Evolutionary conservation across 2,113 vertebrate genomes (phyloP).

Genomic region (Tyrannus savana): DNA sequence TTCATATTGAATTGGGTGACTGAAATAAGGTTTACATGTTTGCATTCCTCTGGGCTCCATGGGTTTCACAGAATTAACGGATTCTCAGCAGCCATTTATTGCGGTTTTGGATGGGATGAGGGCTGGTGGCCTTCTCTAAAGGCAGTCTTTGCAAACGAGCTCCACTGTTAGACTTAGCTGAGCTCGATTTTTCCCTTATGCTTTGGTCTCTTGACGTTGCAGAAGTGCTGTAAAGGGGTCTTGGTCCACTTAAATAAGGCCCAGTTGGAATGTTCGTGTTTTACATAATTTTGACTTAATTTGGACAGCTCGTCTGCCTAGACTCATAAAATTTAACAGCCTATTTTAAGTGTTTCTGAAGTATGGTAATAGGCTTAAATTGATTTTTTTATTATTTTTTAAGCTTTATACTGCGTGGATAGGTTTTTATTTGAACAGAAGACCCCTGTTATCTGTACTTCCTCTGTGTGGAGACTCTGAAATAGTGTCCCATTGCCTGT

Average conservation of each 20-base stretch:
- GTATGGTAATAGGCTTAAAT: neutral
- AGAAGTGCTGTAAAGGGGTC: neutral
- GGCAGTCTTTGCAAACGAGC: neutral
- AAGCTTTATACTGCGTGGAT: neutral
- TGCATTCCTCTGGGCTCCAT: neutral
- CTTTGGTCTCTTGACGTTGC: neutral
- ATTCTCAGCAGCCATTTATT: neutral
- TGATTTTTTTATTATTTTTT: neutral
- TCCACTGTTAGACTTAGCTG: neutral
- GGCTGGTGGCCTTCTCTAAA: neutral
- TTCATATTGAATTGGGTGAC: neutral
- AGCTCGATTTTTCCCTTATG: neutral
- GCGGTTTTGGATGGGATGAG: neutral
- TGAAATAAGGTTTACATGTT: neutral
- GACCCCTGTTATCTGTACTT: accelerated
- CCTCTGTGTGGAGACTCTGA: neutral
- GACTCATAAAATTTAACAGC: neutral
- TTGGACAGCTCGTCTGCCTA: neutral
- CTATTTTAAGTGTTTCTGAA: neutral
- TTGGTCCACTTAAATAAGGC: neutral
- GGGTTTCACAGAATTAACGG: neutral
- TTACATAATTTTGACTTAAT: neutral
- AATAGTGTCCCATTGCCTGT: neutral
- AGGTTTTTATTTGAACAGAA: neutral
- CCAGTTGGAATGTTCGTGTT: neutral